These are phyloP conservation scores for Phalanger gymnotis DNA, from an alignment of 2,797 vertebrate species.

Conservation along the genomic window DNA sequence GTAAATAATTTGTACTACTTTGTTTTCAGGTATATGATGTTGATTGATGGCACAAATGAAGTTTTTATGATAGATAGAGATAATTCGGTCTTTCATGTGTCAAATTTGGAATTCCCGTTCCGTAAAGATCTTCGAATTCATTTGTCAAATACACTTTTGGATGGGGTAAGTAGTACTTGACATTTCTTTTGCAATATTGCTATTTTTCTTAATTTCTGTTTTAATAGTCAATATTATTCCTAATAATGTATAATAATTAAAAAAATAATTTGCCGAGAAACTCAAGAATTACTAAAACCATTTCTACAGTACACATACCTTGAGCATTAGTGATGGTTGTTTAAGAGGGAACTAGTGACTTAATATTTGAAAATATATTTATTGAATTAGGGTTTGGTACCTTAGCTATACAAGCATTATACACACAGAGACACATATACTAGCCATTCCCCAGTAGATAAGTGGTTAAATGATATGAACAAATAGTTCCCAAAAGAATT, in stretches of 20 bases:
- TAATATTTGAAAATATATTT: conserved; percentile 60
- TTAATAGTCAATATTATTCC: neutral
- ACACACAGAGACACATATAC: neutral
- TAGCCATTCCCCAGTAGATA: neutral
- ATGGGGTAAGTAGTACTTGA: conserved; percentile 91
- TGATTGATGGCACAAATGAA: conserved; percentile 96
- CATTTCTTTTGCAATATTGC: neutral
- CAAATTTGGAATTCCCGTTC: conserved; percentile 97
- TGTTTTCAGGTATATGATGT: conserved; percentile 96
- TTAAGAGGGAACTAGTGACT: conserved; percentile 60
- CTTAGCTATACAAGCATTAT: neutral
- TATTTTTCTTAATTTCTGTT: conserved; percentile 29
- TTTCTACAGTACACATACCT: conserved; percentile 8
- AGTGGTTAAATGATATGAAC: neutral
- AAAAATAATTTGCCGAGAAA: conserved; percentile 38
- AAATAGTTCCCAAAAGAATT: neutral
- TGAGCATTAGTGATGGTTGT: conserved; percentile 49
- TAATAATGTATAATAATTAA: conserved; percentile 10
- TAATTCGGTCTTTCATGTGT: conserved; percentile 94
- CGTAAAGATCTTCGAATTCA: conserved; percentile 95
- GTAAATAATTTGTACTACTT: conserved; percentile 51
- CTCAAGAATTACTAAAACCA: conserved; percentile 44
- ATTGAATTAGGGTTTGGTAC: conserved; percentile 1
- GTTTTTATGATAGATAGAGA: conserved; percentile 98
- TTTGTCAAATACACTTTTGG: conserved; percentile 94